Evolutionary conservation across 2,797 vertebrate genomes (phyloP).

Genomic region (Naso thynnoides): DNA sequence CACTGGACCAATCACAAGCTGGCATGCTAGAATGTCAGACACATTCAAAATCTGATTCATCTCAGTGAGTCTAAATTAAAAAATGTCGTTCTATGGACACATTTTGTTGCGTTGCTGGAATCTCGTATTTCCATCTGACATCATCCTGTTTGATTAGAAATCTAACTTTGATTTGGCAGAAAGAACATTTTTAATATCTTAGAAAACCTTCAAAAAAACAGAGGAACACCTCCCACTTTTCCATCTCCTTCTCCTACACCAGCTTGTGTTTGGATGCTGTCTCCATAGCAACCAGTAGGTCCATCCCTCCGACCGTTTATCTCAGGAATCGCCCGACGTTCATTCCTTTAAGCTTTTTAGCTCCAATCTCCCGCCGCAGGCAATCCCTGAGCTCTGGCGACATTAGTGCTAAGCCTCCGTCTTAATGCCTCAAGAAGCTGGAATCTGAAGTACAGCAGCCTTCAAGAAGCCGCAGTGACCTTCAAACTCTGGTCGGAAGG

Average conservation of each 20-base stretch:
- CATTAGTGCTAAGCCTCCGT: conserved; percentile 59
- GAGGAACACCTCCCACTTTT: not conserved
- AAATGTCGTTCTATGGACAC: too few relatives aligned
- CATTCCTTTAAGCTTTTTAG: conserved; percentile 33
- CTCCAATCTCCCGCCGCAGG: conserved; percentile 27
- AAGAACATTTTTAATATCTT: not conserved
- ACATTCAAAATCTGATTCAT: too few relatives aligned
- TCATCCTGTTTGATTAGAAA: not conserved
- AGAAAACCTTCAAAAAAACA: not conserved
- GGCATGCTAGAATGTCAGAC: too few relatives aligned
- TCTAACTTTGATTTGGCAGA: not conserved
- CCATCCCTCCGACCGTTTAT: conserved; percentile 34
- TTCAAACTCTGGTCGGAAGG: conserved; percentile 47
- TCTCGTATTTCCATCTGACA: too few relatives aligned
- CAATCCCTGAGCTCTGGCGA: conserved; percentile 27
- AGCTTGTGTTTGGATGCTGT: conserved; percentile 11
- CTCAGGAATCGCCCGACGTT: conserved; percentile 20
- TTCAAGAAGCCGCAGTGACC: conserved; percentile 44
- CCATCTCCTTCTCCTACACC: not conserved
- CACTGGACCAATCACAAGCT: too few relatives aligned
- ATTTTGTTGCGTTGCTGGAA: too few relatives aligned
- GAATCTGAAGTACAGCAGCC: conserved; percentile 53
- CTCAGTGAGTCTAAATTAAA: too few relatives aligned
- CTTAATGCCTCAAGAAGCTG: conserved; percentile 56
- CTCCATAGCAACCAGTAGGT: conserved; percentile 1